These are phyloP conservation scores for Raja brachyura DNA, from an alignment of 2,113 vertebrate genomes.

Conservation along the genomic window DNA sequence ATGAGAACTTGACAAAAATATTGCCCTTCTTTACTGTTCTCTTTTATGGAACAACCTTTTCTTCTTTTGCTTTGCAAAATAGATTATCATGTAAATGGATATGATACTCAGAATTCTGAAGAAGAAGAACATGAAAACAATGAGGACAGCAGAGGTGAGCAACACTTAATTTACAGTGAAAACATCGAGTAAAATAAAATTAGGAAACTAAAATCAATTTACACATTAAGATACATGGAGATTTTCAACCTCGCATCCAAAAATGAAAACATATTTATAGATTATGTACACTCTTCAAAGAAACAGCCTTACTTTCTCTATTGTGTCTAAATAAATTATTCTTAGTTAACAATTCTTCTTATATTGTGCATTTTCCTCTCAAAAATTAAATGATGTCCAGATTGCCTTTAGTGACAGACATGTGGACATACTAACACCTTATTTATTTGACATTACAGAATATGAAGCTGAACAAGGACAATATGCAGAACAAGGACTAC, in stretches of 20 bases:
- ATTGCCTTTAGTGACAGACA: neutral
- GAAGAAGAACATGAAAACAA: neutral
- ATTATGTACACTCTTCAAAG: neutral
- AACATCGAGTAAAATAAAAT: neutral
- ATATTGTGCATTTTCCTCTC: neutral
- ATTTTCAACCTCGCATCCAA: neutral
- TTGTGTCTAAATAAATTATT: conserved; percentile 7
- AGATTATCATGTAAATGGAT: conserved; percentile 8
- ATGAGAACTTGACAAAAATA: neutral
- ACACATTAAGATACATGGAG: neutral
- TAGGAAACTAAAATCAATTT: neutral
- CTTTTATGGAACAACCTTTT: neutral
- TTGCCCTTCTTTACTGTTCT: neutral
- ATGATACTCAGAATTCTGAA: conserved; percentile 8
- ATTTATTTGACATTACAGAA: neutral
- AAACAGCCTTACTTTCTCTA: no score
- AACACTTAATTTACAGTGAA: neutral
- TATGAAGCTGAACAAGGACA: neutral
- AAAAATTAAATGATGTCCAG: neutral
- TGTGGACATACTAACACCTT: neutral
- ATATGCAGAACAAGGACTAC: neutral
- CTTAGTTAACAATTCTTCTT: neutral
- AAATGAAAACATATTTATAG: neutral
- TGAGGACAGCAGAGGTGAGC: conserved; percentile 12
- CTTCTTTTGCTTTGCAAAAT: neutral